Conservation (phyloP, 1,140 invertebrate species). For the Pissodes strobi region DNA sequence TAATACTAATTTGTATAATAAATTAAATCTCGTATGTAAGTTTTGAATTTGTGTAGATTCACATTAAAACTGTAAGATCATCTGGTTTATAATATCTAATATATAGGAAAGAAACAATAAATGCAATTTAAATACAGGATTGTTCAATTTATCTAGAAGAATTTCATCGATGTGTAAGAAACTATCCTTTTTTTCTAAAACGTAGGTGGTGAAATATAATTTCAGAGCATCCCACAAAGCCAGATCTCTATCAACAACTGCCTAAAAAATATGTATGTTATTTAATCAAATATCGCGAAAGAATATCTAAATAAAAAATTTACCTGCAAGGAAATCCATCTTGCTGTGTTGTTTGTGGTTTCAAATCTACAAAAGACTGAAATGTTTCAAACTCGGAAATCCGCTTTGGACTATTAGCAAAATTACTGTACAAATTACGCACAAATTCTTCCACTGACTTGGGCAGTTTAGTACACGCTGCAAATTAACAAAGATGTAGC, state of each 20-base stretch:
- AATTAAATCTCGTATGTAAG: neutral
- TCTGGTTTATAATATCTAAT: neutral
- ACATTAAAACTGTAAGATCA: neutral
- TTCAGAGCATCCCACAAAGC: neutral
- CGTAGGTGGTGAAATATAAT: neutral
- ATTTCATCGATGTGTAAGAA: neutral
- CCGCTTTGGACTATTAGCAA: conserved; percentile 10
- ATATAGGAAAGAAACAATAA: conserved; percentile 3
- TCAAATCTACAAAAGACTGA: conserved; percentile 10
- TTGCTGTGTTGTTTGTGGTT: conserved; percentile 11
- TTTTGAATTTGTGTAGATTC: neutral
- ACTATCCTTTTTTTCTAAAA: neutral
- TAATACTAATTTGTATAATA: neutral
- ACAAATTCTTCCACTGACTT: conserved; percentile 19
- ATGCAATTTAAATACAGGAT: neutral
- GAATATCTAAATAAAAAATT: conserved; percentile 7
- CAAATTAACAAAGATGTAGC: conserved; percentile 18
- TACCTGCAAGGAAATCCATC: conserved; percentile 20
- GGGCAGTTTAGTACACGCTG: conserved; percentile 10
- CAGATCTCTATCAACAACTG: neutral
- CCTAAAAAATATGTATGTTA: too few relatives aligned
- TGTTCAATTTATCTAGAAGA: neutral
- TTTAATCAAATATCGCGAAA: too few relatives aligned
- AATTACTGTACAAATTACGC: conserved; percentile 12
- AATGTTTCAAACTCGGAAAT: conserved; percentile 1